Conservation (phyloP, 2,888 invertebrate genomes). For the Campopleginae sp. region DNA sequence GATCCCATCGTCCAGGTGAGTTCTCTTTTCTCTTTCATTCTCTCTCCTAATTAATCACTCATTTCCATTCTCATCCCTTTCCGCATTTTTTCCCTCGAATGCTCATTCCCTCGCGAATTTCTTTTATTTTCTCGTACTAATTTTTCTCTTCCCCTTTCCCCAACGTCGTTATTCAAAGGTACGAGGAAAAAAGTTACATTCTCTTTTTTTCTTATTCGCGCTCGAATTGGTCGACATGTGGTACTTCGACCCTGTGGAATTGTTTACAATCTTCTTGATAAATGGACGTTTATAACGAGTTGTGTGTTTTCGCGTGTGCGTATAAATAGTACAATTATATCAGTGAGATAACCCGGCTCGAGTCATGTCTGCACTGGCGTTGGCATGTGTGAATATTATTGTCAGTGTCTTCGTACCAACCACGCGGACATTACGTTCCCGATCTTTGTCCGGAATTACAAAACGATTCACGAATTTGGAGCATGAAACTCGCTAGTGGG, state of each 20-base stretch:
- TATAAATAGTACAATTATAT: slow-evolving; percentile 67
- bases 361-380: neutral
- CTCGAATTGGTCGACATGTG: slow-evolving; percentile 21
- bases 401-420: slow-evolving; percentile 9
- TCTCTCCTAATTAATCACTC: neutral
- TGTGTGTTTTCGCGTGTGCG: slow-evolving; percentile 48
- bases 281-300: slow-evolving; percentile 38
- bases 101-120: neutral
- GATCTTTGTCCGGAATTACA: slow-evolving; percentile 17
- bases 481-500: neutral
- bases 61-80: neutral
- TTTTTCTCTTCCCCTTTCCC: neutral
- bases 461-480: slow-evolving; percentile 29
- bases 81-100: neutral
- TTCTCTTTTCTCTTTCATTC: neutral
- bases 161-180: neutral
- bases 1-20: neutral
- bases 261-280: slow-evolving; percentile 46
- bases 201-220: neutral
- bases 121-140: neutral
- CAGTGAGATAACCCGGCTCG: slow-evolving; percentile 63
- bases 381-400: slow-evolving; percentile 1
- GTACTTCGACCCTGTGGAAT: slow-evolving; percentile 49
- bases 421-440: slow-evolving; percentile 20
- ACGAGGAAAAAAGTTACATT: neutral